Evolutionary conservation across 2,888 invertebrate species (phyloP), one percentile per base, ranked within the genome.

Genomic region (Eristalis intricaria): DNA sequence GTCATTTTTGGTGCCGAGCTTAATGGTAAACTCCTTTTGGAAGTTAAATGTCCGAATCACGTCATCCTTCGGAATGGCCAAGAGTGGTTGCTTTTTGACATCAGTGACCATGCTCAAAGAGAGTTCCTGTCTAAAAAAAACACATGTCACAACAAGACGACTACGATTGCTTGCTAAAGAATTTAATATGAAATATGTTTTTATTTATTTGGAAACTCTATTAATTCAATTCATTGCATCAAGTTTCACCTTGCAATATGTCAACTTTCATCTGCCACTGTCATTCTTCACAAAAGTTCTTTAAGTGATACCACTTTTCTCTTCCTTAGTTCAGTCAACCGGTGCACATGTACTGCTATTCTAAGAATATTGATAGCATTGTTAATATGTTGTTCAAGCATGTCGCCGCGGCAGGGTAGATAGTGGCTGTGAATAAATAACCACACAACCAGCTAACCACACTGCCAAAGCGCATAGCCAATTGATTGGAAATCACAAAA

Each of bases 361-460:
- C 4, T 15, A 15, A 43, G 43, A 43, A 43, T n/a, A 5, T 15
- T n/a, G 8, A 43, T 5, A 50, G 13, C 2, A 40, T n/a, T n/a
- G 4, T n/a, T n/a, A 43, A 43, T 43, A n/a, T 0, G 93, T 90
- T 91, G 94, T 89, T 88, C 89, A 91, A 94, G 94, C 93, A 91
- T 94, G 93, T 96, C 97, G 95, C 96, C 95, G 95, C 94, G 96
- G 98, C 96, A 97, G 97, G 97, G 97, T 95, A 95, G 97, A 95
- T 96, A 98, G 97, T 96, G 98, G 98, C 96, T 97, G 98, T 98
- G 96, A 94, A 91, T 93, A 92, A 69, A 0, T 80, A 89, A 89
- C 92, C 93, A 95, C 97, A 98, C 98, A 98, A 99, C 98, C 98
- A 98, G 98, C 98, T 98, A 99, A 98, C 98, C 98, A 98, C 98